phyloP scores from a whole-genome alignment of 1,140 invertebrate species.

The Prorops nasuta region DNA sequence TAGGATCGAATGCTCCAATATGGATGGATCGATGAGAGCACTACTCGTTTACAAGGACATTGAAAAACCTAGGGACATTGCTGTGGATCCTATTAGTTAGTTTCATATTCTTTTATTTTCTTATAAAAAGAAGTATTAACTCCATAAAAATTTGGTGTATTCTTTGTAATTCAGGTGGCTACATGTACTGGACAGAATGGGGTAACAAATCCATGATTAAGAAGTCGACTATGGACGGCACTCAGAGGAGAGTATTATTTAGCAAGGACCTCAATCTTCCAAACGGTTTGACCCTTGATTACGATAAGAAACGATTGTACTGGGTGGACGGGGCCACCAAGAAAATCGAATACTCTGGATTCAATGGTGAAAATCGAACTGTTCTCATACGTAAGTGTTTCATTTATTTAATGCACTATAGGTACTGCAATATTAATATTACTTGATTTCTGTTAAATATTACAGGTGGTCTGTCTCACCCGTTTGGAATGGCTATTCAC shows the following conservation, averaged over 20 bases:
- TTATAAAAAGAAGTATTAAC: conserved; percentile 3
- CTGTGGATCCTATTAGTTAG: conserved; percentile 74
- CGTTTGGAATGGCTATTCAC: conserved; percentile 83
- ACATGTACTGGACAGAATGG: conserved; percentile 92
- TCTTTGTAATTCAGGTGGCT: conserved; percentile 59
- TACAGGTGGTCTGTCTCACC: conserved; percentile 65
- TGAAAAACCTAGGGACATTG: conserved; percentile 81
- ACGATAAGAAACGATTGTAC: conserved; percentile 67
- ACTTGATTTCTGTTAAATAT: neutral
- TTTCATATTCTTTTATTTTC: neutral
- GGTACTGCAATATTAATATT: too few species aligned
- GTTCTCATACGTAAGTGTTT: conserved; percentile 62
- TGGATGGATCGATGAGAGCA: conserved; percentile 73
- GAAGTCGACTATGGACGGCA: conserved; percentile 84
- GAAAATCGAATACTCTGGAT: conserved; percentile 77
- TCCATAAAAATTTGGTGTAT: conserved; percentile 13
- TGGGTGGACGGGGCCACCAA: conserved; percentile 82
- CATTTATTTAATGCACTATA: neutral
- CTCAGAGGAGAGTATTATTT: conserved; percentile 65
- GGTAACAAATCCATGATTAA: conserved; percentile 79
- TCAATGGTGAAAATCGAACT: conserved; percentile 75
- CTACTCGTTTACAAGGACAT: conserved; percentile 78
- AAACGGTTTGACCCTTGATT: conserved; percentile 80
- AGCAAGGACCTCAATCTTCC: conserved; percentile 74
- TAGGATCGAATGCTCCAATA: conserved; percentile 78